Evolutionary conservation across 2,888 invertebrate species (phyloP).

Genomic region (Eupithecia inturbata): DNA sequence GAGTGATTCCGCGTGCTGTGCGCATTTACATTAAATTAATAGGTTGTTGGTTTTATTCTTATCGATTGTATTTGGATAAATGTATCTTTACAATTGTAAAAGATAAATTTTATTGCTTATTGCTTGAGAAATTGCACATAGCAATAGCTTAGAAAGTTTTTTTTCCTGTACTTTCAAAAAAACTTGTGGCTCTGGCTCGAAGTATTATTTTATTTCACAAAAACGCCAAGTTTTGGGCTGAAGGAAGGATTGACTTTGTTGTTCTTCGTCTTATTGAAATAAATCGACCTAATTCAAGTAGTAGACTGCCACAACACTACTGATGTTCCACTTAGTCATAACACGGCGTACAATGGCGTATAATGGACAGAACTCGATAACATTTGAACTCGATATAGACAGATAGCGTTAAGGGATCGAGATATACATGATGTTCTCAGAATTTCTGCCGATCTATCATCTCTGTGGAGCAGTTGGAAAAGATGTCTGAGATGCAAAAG

Average conservation of each 20-base stretch:
- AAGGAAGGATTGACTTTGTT: neutral
- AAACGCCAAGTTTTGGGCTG: neutral
- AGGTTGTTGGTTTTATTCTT: neutral
- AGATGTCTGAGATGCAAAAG: neutral
- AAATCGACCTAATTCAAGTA: neutral
- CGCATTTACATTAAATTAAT: neutral
- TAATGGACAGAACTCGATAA: constrained; percentile 38
- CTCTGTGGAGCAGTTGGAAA: neutral
- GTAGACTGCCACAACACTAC: constrained; percentile 12
- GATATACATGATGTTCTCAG: neutral
- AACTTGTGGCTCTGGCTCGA: neutral
- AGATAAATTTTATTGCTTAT: neutral
- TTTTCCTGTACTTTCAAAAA: neutral
- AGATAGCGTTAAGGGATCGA: constrained; percentile 36
- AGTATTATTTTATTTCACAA: neutral
- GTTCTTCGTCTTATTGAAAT: neutral
- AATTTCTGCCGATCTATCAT: neutral
- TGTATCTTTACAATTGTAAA: neutral
- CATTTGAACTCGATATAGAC: constrained; percentile 44
- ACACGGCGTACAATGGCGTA: constrained; percentile 33
- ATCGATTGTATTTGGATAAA: neutral
- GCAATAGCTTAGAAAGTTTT: neutral
- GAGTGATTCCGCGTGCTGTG: constrained; percentile 1
- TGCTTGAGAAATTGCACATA: too few species aligned
- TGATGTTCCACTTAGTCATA: constrained; percentile 15